Evolutionary conservation across 2,888 invertebrate genomes (phyloP).

Genomic region (Leptarthrus brevirostris): DNA sequence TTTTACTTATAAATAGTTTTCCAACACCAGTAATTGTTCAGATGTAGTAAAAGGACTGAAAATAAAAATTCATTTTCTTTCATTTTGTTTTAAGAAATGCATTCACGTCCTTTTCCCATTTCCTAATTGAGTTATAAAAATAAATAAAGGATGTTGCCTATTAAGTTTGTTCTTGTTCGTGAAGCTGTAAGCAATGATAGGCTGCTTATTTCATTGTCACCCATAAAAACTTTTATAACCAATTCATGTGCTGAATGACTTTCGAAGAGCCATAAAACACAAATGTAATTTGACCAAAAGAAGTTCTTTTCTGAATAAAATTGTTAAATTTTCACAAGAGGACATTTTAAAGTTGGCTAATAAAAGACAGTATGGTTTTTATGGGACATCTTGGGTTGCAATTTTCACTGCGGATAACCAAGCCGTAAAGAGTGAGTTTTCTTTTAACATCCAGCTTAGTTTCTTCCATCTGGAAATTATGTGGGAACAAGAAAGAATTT

Average conservation of each 20-base stretch:
- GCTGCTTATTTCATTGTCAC: conserved; percentile 19
- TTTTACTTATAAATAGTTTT: too few relatives aligned
- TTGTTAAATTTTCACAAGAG: conserved; percentile 29
- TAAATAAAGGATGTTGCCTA: conserved; percentile 6
- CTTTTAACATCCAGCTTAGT: neutral
- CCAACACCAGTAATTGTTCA: too few relatives aligned
- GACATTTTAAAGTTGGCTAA: conserved; percentile 30
- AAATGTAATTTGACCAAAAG: conserved; percentile 18
- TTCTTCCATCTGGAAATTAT: neutral
- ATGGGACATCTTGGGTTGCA: conserved; percentile 20
- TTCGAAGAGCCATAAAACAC: conserved; percentile 12
- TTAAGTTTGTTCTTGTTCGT: neutral
- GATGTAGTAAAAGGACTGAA: too few relatives aligned
- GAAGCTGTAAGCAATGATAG: conserved; percentile 18
- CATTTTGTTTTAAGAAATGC: too few relatives aligned
- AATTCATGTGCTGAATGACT: conserved; percentile 31
- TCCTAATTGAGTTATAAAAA: conserved; percentile 24
- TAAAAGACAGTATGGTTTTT: conserved; percentile 37
- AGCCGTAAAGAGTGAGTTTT: neutral
- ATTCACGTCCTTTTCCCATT: too few relatives aligned
- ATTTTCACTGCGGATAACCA: conserved; percentile 6
- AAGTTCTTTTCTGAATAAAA: neutral
- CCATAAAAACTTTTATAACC: conserved; percentile 36
- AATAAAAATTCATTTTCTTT: too few relatives aligned
- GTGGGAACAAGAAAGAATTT: neutral